These are phyloP conservation scores for Melieria picta DNA, from an alignment of 2,888 invertebrate genomes.

Conservation along the genomic window DNA sequence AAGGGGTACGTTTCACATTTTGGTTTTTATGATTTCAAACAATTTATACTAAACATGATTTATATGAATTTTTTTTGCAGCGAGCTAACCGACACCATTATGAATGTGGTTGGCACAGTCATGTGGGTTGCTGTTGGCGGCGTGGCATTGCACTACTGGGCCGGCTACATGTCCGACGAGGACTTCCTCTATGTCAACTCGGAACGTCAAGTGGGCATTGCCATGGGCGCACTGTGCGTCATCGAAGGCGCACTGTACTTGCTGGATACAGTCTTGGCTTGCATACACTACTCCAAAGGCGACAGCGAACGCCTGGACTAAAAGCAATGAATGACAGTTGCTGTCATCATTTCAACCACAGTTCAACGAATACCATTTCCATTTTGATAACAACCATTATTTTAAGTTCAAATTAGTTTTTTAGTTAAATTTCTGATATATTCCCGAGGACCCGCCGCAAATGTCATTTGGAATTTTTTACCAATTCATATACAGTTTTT, in stretches of 20 bases:
- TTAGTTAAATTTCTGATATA: not conserved
- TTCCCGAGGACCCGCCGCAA: not conserved
- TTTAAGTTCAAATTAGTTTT: conserved; percentile 56
- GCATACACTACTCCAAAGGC: conserved; percentile 77
- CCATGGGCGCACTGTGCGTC: conserved; percentile 82
- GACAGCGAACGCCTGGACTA: conserved; percentile 52
- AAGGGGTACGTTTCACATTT: conserved; percentile 71
- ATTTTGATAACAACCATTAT: conserved; percentile 28
- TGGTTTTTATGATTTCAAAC: not conserved
- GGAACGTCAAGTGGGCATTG: conserved; percentile 83
- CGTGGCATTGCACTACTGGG: conserved; percentile 89
- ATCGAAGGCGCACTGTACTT: conserved; percentile 83
- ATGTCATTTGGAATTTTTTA: conserved; percentile 1
- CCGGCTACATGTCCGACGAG: conserved; percentile 84
- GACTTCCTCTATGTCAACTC: conserved; percentile 78
- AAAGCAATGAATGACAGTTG: not conserved
- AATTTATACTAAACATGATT: not conserved
- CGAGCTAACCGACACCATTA: conserved; percentile 81
- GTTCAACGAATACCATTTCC: conserved; percentile 13
- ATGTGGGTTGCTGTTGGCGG: conserved; percentile 88
- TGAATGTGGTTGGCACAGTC: conserved; percentile 87
- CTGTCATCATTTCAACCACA: not conserved
- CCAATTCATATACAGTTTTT: not conserved
- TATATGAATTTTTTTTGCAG: conserved; percentile 65
- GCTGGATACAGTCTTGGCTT: conserved; percentile 81